Conservation (phyloP, 2,888 invertebrate species). For the Xestoiulus laeticollis region DNA sequence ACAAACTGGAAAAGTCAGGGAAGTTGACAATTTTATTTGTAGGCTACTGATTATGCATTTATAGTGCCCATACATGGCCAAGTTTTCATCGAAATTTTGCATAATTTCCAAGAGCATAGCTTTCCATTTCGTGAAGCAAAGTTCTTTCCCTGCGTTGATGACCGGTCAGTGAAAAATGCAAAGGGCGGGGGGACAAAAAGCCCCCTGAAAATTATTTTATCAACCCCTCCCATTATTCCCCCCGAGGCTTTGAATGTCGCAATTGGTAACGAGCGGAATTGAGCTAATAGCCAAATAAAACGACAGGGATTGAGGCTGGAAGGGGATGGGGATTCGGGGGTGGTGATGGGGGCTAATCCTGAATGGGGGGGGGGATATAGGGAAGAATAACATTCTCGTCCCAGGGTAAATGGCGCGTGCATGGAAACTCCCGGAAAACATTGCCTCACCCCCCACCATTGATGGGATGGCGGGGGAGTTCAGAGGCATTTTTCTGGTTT, state of each 20-base stretch:
- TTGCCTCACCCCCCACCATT: background rate
- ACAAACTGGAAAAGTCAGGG: too few relatives aligned
- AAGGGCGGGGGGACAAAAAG: background rate
- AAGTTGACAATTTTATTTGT: too few relatives aligned
- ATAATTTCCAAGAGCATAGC: too few relatives aligned
- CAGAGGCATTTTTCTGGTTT: background rate
- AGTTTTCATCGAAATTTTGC: too few relatives aligned
- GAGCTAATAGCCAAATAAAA: background rate
- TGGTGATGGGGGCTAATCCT: background rate
- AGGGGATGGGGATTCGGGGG: background rate
- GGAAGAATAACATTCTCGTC: background rate
- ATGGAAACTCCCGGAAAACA: background rate
- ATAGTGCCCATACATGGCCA: too few relatives aligned
- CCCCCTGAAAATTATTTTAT: background rate
- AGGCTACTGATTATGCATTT: too few relatives aligned
- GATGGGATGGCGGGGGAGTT: background rate
- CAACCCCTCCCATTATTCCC: background rate
- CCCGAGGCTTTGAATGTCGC: background rate
- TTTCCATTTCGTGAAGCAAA: too few relatives aligned
- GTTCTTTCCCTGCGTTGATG: background rate
- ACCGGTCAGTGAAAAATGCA: background rate
- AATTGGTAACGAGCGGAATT: conserved; percentile 9
- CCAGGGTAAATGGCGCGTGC: background rate
- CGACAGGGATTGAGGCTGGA: background rate
- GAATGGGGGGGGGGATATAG: background rate